Conservation (phyloP, 2,797 vertebrate species). For the Halcyon leucocephala region DNA sequence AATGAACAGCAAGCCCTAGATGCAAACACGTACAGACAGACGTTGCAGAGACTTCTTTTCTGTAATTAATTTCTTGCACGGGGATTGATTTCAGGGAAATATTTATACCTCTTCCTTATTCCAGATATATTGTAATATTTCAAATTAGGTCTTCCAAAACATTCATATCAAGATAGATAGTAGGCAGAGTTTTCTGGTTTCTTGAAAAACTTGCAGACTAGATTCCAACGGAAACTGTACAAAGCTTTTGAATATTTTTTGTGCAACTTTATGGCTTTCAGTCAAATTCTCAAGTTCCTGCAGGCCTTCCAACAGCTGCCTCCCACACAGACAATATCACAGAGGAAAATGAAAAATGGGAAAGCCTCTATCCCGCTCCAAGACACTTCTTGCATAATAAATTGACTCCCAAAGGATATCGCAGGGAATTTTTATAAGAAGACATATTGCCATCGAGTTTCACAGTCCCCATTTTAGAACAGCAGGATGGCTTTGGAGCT, state of each 20-base stretch:
- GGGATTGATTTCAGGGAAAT: background rate
- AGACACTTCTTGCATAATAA: conserved; percentile 10
- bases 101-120: background rate
- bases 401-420: background rate
- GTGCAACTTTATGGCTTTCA: conserved; percentile 9
- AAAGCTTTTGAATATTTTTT: background rate
- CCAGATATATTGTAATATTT: background rate
- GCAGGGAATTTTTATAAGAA: background rate
- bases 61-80: conserved; percentile 10
- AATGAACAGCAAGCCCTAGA: background rate
- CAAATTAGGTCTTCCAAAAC: background rate
- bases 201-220: background rate
- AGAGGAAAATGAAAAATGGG: background rate
- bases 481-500: background rate
- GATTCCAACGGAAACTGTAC: background rate
- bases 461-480: background rate
- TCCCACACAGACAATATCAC: conserved; percentile 23
- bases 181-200: background rate
- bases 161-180: background rate
- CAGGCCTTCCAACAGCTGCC: background rate
- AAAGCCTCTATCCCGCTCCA: background rate
- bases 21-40: background rate
- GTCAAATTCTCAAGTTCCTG: conserved; percentile 14
- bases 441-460: background rate
- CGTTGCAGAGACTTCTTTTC: background rate